These are phyloP conservation scores for Hetaerina titia DNA, from an alignment of 2,888 invertebrate genomes.

Conservation along the genomic window DNA sequence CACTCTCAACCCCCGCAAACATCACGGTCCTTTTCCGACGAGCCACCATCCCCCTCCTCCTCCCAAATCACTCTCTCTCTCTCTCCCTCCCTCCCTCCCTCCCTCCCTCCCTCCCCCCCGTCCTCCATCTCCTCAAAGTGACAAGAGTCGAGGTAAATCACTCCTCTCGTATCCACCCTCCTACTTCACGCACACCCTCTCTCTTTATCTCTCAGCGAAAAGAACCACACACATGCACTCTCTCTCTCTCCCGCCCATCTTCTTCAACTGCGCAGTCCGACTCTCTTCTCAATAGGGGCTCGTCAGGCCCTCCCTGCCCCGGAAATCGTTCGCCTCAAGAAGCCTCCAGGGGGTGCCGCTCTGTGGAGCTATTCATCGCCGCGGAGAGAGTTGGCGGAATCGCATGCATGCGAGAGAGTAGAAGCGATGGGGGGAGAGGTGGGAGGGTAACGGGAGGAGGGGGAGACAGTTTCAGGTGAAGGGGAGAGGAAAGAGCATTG, in stretches of 20 bases:
- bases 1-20: neutral
- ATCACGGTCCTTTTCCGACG: neutral
- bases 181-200: neutral
- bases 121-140: neutral
- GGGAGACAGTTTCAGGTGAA: too few species aligned
- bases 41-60: neutral
- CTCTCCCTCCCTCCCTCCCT: neutral
- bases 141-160: neutral
- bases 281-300: conserved; percentile 41
- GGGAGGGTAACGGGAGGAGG: neutral
- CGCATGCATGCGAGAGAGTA: neutral
- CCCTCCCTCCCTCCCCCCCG: neutral
- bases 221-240: neutral
- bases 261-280: conserved; percentile 16
- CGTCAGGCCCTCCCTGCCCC: conserved; percentile 42
- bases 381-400: neutral
- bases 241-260: neutral
- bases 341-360: neutral
- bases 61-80: too few species aligned
- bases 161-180: neutral
- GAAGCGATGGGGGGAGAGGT: neutral
- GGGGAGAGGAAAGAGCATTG: neutral
- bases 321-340: neutral
- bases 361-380: conserved; percentile 15
- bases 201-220: neutral